Conservation (phyloP, 2,113 vertebrate species). For the Oxygymnocypris stewartii region DNA sequence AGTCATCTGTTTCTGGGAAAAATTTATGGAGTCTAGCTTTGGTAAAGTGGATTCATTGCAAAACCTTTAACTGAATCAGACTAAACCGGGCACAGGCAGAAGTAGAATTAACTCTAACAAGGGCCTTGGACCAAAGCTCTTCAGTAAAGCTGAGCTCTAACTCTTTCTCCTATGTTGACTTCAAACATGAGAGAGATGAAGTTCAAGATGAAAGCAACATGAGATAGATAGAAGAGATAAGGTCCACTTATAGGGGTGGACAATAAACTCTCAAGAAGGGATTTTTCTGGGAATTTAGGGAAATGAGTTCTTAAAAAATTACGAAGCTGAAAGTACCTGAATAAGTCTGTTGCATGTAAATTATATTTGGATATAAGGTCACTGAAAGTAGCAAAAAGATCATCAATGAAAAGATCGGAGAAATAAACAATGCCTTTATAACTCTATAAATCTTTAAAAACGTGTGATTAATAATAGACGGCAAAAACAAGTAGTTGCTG, state of each 20-base stretch:
- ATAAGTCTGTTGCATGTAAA: background rate
- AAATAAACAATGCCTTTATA: background rate
- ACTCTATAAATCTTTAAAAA: background rate
- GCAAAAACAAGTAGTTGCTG: background rate
- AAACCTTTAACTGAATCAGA: no score
- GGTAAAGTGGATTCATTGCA: no score
- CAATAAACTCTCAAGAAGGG: background rate
- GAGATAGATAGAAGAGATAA: no score
- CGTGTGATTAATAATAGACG: background rate
- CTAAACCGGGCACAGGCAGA: no score
- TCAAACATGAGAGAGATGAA: no score
- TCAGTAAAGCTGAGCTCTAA: no score
- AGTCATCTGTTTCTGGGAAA: no score
- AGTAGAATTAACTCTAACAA: no score
- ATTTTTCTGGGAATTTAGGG: background rate
- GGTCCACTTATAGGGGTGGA: background rate
- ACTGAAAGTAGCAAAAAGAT: background rate
- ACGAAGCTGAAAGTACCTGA: background rate
- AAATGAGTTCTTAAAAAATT: background rate
- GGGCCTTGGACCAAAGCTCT: no score
- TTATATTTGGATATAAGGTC: background rate
- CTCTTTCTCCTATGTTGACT: no score
- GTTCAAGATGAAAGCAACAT: no score
- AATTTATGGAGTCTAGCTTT: no score
- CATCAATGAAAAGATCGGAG: background rate